A percentile compares a stretch with the other conserved stretches of the same genome.
Conservation (phyloP, 1,140 invertebrate species). For the Apis dorsata region DNA sequence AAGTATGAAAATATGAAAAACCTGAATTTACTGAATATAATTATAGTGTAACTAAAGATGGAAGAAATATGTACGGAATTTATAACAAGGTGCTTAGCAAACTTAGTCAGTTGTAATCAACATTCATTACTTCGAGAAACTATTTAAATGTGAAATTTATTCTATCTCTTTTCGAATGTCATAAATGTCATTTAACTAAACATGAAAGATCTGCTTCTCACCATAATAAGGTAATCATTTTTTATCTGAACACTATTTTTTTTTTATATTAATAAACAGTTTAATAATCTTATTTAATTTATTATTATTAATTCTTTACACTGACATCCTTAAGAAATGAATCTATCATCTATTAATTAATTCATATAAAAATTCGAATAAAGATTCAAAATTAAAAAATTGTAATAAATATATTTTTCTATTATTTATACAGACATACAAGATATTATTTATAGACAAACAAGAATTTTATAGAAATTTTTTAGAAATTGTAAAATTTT, state of each 20-base stretch:
- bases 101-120: slow-evolving; percentile 94
- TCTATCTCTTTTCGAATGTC: slow-evolving; percentile 92
- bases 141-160: slow-evolving; percentile 94
- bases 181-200: slow-evolving; percentile 93
- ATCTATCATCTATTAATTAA: not conserved
- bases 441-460: too few relatives aligned
- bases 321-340: not conserved
- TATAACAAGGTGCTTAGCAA: slow-evolving; percentile 95
- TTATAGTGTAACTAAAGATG: slow-evolving; percentile 85
- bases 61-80: slow-evolving; percentile 90
- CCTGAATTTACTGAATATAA: slow-evolving; percentile 55
- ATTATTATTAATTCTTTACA: not conserved
- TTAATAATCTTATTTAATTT: not conserved
- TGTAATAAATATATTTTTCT: too few relatives aligned
- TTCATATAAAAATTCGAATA: too few relatives aligned
- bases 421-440: too few relatives aligned
- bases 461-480: too few relatives aligned
- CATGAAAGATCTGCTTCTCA: slow-evolving; percentile 94
- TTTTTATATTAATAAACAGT: not conserved
- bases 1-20: slow-evolving; percentile 40
- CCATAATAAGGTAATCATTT: slow-evolving; percentile 89
- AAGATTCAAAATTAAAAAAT: too few relatives aligned
- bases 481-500: too few relatives aligned
- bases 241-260: not conserved
- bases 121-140: slow-evolving; percentile 96